Percentiles rank a stretch among this genome's conserved stretches.
Conservation (phyloP, 2,113 vertebrate species). For the Hippocampus mohnikei region DNA sequence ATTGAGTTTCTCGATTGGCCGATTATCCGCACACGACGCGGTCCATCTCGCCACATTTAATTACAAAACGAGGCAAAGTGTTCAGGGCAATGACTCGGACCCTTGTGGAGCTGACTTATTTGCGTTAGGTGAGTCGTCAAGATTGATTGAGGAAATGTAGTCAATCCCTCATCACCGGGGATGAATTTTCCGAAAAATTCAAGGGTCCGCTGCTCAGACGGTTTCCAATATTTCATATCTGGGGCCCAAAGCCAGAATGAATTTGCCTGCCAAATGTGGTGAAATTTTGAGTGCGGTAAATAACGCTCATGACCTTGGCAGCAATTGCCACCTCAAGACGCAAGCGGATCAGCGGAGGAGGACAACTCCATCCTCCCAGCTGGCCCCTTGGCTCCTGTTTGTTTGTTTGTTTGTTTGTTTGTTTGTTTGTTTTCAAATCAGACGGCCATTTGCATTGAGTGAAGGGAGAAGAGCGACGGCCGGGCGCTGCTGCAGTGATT, state of each 20-base stretch:
- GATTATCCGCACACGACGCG: background rate
- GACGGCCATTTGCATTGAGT: background rate
- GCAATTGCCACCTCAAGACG: background rate
- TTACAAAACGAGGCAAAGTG: background rate
- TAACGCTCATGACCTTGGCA: background rate
- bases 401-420: background rate
- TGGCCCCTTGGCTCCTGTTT: background rate
- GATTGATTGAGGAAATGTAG: background rate
- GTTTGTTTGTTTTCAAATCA: background rate
- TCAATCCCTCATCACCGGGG: no score
- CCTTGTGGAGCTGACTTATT: background rate
- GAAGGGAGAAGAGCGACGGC: slow-evolving; percentile 4
- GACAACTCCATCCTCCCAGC: background rate
- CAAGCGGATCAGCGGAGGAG: background rate
- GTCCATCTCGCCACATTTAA: background rate
- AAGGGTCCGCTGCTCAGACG: no score
- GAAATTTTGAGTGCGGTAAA: slow-evolving; percentile 9
- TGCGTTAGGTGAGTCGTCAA: background rate
- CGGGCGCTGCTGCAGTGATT: slow-evolving; percentile 33
- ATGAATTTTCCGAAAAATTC: no score
- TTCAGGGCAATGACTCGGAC: background rate
- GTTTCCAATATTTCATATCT: no score
- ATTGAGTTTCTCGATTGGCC: background rate
- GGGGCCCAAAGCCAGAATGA: background rate
- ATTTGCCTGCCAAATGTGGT: background rate